A percentile compares a stretch with the other conserved stretches of the same genome.
phyloP scores from a whole-genome alignment of 2,888 invertebrate genomes.

The Iphiclides podalirius region DNA sequence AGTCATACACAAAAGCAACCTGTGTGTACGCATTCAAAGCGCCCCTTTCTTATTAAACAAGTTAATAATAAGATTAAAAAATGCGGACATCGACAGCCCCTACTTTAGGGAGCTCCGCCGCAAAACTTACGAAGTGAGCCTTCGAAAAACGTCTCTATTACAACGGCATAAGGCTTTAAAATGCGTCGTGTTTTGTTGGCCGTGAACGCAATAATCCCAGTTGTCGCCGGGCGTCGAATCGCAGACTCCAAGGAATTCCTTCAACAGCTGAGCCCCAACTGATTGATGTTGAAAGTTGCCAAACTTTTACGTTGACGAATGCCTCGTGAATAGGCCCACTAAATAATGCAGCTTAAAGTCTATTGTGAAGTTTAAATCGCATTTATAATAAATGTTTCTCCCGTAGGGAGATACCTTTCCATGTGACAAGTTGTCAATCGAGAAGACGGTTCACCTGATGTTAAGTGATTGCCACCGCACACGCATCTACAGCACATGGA shows the following conservation, averaged over 20 bases:
- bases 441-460: too few species aligned
- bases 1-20: too few species aligned
- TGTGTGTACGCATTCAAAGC: background rate
- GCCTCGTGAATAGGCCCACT: slow-evolving; percentile 32
- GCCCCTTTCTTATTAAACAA: slow-evolving; percentile 3
- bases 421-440: background rate
- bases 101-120: slow-evolving; percentile 1
- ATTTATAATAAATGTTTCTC: background rate
- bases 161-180: slow-evolving; percentile 3
- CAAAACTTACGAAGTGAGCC: background rate
- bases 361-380: slow-evolving; percentile 1
- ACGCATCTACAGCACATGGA: too few species aligned
- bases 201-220: slow-evolving; percentile 15
- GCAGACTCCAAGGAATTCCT: slow-evolving; percentile 42
- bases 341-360: background rate
- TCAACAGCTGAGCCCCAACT: slow-evolving; percentile 61
- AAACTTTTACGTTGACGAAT: slow-evolving; percentile 44
- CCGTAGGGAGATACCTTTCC: background rate
- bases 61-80: background rate
- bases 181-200: background rate
- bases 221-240: slow-evolving; percentile 37
- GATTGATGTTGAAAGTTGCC: slow-evolving; percentile 54
- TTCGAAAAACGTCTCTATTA: slow-evolving; percentile 8
- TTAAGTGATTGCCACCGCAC: too few species aligned
- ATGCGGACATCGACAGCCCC: slow-evolving; percentile 16